Evolutionary conservation across 1,140 invertebrate genomes (phyloP).

Genomic region (Panulirus ornatus): DNA sequence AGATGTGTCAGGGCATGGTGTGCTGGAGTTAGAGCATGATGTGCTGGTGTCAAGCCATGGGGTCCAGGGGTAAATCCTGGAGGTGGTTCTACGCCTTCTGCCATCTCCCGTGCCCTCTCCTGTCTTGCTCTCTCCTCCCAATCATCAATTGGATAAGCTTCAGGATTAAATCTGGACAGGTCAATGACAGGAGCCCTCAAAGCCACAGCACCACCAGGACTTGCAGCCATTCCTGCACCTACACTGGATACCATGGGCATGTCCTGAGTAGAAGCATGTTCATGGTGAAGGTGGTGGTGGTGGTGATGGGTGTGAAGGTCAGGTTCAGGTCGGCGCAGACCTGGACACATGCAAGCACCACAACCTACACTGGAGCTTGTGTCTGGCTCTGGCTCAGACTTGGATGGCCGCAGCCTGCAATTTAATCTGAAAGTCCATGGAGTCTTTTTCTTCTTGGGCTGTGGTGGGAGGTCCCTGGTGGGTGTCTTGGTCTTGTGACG

Average conservation of each 20-base stretch:
- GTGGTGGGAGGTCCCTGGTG: conserved; percentile 45
- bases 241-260: conserved; percentile 10
- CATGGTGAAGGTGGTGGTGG: conserved; percentile 50
- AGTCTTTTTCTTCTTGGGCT: conserved; percentile 74
- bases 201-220: conserved; percentile 49
- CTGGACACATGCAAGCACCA: conserved; percentile 66
- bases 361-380: conserved; percentile 49
- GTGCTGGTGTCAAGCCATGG: not conserved
- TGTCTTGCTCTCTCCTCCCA: conserved; percentile 85
- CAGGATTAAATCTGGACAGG: conserved; percentile 82
- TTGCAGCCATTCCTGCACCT: conserved; percentile 4
- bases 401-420: conserved; percentile 61
- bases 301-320: conserved; percentile 50
- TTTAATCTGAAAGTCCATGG: conserved; percentile 74
- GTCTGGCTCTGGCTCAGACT: conserved; percentile 59
- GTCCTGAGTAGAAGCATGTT: conserved; percentile 23
- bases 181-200: conserved; percentile 80
- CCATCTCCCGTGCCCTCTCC: conserved; percentile 86
- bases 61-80: conserved; percentile 73
- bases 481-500: conserved; percentile 68
- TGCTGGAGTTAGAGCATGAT: not conserved
- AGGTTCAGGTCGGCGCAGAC: conserved; percentile 51
- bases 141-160: conserved; percentile 84
- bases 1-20: conserved; percentile 53
- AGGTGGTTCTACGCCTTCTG: conserved; percentile 84